Conservation (phyloP, 2,888 invertebrate genomes). For the Hyles lineata region DNA sequence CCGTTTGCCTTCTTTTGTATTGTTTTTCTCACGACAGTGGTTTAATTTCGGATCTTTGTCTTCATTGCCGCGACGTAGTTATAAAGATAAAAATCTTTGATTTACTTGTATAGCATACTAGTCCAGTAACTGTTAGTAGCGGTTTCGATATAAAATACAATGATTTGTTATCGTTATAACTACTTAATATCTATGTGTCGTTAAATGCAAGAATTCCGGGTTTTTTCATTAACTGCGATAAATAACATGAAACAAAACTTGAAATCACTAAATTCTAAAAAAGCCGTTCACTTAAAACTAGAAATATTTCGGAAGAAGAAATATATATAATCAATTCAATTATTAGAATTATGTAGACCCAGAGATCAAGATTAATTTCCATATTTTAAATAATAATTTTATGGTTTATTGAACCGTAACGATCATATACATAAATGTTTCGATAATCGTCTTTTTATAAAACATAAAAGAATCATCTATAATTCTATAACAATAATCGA, state of each 20-base stretch:
- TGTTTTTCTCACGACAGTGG: not conserved
- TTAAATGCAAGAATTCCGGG: not conserved
- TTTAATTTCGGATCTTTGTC: not conserved
- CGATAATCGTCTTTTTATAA: not conserved
- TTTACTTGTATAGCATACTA: no score
- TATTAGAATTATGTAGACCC: no score
- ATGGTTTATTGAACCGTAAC: no score
- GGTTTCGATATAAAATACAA: no score
- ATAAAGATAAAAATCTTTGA: no score
- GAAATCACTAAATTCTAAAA: no score
- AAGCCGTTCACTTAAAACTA: no score
- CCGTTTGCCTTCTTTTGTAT: not conserved
- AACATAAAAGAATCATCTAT: not conserved
- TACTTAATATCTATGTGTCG: not conserved
- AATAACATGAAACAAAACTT: no score
- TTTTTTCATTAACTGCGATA: not conserved
- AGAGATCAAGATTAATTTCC: not conserved
- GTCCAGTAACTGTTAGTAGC: no score
- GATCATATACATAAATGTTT: not conserved
- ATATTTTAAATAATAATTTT: not conserved
- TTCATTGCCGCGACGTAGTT: not conserved
- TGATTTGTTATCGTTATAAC: no score
- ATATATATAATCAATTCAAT: no score
- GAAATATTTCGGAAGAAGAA: no score
- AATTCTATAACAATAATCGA: not conserved